A percentile compares a stretch with the other conserved stretches of the same genome.
Conservation (phyloP, 1,140 invertebrate genomes). For the Ceratina australensis region DNA sequence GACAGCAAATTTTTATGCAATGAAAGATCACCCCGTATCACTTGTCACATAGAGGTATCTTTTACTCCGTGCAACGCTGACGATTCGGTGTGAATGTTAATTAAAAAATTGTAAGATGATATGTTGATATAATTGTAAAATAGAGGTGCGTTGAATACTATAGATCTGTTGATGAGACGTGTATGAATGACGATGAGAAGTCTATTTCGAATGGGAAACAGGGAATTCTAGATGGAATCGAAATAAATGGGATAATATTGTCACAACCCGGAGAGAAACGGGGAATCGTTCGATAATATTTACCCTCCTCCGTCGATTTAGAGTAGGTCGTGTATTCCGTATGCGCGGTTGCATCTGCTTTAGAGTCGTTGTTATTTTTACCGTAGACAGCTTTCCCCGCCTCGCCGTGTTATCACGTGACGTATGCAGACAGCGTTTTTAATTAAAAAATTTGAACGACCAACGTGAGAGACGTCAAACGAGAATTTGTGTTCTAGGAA, state of each 20-base stretch:
- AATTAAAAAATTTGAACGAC: too few relatives aligned
- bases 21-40: too few relatives aligned
- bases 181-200: background rate
- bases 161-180: background rate
- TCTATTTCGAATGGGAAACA: conserved; percentile 5
- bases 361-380: conserved; percentile 39
- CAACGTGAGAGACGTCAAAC: too few relatives aligned
- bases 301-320: conserved; percentile 2
- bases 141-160: too few relatives aligned
- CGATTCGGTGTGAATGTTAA: too few relatives aligned
- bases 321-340: conserved; percentile 18
- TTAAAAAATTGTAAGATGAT: too few relatives aligned
- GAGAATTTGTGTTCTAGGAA: too few relatives aligned
- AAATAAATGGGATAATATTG: conserved; percentile 30
- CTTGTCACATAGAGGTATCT: too few relatives aligned
- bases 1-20: too few relatives aligned
- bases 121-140: too few relatives aligned
- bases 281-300: conserved; percentile 32
- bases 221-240: background rate
- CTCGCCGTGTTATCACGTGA: background rate
- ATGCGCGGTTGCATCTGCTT: conserved; percentile 6
- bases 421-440: too few relatives aligned
- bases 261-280: background rate
- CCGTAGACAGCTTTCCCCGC: background rate
- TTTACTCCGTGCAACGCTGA: too few relatives aligned